A percentile compares a stretch with the other conserved stretches of the same genome.
These are phyloP conservation scores for Mesitornis unicolor DNA, from an alignment of 2,113 vertebrate species.

Conservation along the genomic window DNA sequence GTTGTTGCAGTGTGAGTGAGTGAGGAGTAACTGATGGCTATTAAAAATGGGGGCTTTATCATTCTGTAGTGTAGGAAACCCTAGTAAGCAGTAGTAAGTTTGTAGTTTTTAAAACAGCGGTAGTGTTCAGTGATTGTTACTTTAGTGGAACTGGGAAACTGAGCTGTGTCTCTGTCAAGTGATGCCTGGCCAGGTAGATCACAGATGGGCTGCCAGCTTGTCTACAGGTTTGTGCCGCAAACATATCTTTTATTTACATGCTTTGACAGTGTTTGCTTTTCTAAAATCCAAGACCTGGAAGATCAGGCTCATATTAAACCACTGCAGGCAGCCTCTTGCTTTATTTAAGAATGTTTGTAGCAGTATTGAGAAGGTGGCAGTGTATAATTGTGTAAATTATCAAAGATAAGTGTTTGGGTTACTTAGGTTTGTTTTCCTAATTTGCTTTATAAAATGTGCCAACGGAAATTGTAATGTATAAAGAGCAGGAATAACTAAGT, in stretches of 20 bases:
- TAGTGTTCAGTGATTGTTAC: background rate
- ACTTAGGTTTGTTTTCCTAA: background rate
- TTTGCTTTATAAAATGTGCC: background rate
- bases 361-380: background rate
- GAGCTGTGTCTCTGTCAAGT: background rate
- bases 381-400: background rate
- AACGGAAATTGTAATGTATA: background rate
- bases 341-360: background rate
- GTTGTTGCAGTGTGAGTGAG: background rate
- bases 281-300: background rate
- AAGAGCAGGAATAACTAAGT: background rate
- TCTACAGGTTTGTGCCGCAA: background rate
- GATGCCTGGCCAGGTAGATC: background rate
- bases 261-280: background rate
- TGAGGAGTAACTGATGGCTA: background rate
- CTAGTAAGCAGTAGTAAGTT: background rate
- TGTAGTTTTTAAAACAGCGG: background rate
- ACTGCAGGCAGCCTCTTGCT: background rate
- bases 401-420: background rate
- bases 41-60: background rate
- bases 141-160: background rate
- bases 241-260: background rate
- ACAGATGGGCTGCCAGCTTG: rapidly evolving
- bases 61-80: background rate
- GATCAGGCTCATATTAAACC: background rate